Evolutionary conservation across 2,888 invertebrate species (phyloP).

Genomic region (Diarsia brunnea): DNA sequence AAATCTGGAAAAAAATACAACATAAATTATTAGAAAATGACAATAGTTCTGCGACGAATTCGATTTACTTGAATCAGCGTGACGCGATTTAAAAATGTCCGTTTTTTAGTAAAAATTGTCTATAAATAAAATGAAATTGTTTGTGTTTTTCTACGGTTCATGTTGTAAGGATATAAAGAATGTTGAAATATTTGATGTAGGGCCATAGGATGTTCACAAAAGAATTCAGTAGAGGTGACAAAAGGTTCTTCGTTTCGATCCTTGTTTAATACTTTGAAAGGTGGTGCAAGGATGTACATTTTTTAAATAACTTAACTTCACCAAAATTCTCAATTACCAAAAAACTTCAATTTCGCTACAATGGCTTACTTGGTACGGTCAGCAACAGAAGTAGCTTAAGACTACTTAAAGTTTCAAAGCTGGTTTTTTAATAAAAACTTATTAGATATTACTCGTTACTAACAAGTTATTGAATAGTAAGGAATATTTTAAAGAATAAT

Average conservation of each 20-base stretch:
- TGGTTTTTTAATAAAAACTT: too few relatives aligned
- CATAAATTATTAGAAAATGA: slow-evolving; percentile 56
- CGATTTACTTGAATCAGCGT: slow-evolving; percentile 49
- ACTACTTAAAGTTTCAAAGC: too few relatives aligned
- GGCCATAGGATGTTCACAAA: slow-evolving; percentile 26
- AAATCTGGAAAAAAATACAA: slow-evolving; percentile 51
- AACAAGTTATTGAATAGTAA: too few relatives aligned
- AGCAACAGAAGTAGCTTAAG: too few relatives aligned
- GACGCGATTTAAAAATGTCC: slow-evolving; percentile 55
- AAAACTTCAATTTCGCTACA: too few relatives aligned
- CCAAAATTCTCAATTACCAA: neutral
- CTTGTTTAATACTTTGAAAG: neutral
- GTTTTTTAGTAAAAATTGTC: slow-evolving; percentile 39
- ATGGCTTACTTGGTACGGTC: too few relatives aligned
- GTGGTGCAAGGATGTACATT: neutral
- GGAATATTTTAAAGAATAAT: too few relatives aligned
- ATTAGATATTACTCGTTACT: too few relatives aligned
- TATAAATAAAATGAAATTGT: slow-evolving; percentile 39
- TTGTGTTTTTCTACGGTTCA: slow-evolving; percentile 31
- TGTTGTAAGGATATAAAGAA: slow-evolving; percentile 42
- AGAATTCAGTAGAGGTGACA: slow-evolving; percentile 6
- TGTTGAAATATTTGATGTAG: slow-evolving; percentile 44
- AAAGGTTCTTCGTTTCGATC: neutral
- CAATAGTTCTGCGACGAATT: slow-evolving; percentile 55
- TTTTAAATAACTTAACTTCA: neutral